Percentiles rank a stretch among this genome's conserved stretches.
These are phyloP conservation scores for Neogobius melanostomus DNA, from an alignment of 2,113 vertebrate genomes.

Conservation along the genomic window DNA sequence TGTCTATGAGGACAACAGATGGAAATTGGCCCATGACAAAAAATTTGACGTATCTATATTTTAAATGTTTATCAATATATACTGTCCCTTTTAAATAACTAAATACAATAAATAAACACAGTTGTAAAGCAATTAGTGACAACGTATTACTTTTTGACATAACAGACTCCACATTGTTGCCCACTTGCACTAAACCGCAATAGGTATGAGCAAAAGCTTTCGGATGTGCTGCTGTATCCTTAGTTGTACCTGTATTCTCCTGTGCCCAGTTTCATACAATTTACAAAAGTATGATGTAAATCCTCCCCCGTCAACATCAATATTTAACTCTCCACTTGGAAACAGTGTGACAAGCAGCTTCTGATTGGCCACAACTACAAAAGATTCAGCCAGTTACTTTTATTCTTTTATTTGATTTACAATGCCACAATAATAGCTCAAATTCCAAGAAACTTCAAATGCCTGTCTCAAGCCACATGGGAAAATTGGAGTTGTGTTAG, in stretches of 20 bases:
- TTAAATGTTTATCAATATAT: no score
- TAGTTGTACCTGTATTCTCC: conserved; percentile 5
- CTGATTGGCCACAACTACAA: conserved; percentile 51
- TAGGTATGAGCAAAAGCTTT: conserved; percentile 13
- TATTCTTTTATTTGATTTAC: conserved; percentile 16
- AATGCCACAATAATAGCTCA: background rate
- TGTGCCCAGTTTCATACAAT: conserved; percentile 26
- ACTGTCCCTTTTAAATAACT: no score
- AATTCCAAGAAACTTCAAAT: background rate
- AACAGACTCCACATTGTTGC: background rate
- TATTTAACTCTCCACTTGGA: conserved; percentile 69
- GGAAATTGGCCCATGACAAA: no score
- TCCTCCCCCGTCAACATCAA: conserved; percentile 47
- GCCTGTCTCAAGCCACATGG: no score
- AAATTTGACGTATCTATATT: no score
- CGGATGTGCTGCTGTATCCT: conserved; percentile 2
- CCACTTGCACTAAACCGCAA: background rate
- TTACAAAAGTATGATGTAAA: conserved; percentile 39
- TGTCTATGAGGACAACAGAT: no score
- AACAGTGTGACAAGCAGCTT: conserved; percentile 49
- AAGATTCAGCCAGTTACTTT: conserved; percentile 45
- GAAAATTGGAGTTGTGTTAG: background rate
- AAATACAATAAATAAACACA: no score
- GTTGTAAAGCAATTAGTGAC: no score
- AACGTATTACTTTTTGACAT: no score